A percentile compares a stretch with the other conserved stretches of the same genome.
phyloP scores from a whole-genome alignment of 2,888 invertebrate species.

The Diarsia mendica region DNA sequence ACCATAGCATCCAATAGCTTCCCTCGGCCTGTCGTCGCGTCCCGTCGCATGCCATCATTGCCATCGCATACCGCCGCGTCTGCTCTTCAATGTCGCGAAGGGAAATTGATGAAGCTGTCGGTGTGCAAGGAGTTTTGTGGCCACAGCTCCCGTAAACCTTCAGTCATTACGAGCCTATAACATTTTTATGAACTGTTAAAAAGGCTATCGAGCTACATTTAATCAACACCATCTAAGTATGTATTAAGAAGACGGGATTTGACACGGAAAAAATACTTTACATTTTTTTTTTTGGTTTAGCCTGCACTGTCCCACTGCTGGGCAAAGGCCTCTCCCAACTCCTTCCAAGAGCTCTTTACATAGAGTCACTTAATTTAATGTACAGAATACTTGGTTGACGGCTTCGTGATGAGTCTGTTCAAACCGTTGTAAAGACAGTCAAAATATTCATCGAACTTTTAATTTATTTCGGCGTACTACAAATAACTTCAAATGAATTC shows the following conservation, averaged over 20 bases:
- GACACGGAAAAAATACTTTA: neutral
- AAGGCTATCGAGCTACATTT: conserved; percentile 5
- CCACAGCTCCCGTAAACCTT: neutral
- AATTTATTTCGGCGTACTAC: neutral
- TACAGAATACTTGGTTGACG: no score
- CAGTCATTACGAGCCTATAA: conserved; percentile 11
- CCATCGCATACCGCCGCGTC: no score
- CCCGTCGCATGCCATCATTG: no score
- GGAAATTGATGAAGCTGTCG: neutral
- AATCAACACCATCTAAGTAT: neutral
- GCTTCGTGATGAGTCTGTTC: no score
- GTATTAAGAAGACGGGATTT: neutral
- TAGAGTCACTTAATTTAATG: no score
- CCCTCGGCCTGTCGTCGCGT: neutral
- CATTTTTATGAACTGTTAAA: conserved; percentile 34
- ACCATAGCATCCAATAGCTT: neutral
- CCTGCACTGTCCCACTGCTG: no score
- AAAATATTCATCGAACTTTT: neutral
- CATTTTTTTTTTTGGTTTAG: no score
- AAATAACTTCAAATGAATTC: neutral
- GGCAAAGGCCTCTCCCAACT: no score
- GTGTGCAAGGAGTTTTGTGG: neutral
- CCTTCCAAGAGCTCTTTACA: no score
- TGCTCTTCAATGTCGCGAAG: no score
- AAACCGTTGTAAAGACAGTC: neutral